phyloP scores from a whole-genome alignment of 1,140 invertebrate genomes.

The Chrysoperla carnea region DNA sequence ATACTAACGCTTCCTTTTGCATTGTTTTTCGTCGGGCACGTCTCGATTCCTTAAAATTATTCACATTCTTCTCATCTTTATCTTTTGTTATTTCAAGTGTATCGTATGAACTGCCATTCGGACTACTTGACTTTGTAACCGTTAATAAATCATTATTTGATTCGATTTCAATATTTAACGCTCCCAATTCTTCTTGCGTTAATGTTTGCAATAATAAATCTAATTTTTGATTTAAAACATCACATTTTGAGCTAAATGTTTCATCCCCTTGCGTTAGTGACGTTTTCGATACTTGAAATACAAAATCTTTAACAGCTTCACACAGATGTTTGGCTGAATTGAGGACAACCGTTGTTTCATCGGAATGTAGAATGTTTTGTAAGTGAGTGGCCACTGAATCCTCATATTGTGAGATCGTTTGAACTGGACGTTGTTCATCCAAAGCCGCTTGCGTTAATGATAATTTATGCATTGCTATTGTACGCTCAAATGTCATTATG shows the following conservation, averaged over 20 bases:
- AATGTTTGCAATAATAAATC: conserved; percentile 54
- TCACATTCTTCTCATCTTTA: conserved; percentile 19
- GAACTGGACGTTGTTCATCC: conserved; percentile 22
- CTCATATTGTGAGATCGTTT: conserved; percentile 46
- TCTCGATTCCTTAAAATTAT: conserved; percentile 19
- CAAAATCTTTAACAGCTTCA: conserved; percentile 66
- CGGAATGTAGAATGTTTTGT: conserved; percentile 72
- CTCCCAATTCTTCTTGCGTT: conserved; percentile 37
- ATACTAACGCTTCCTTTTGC: conserved; percentile 28
- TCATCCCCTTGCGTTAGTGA: conserved; percentile 37
- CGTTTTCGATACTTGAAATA: conserved; percentile 37
- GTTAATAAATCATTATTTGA: conserved; percentile 1
- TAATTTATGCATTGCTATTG: conserved; percentile 40
- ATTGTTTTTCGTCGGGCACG: conserved; percentile 21
- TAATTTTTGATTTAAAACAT: conserved; percentile 58
- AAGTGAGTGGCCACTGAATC: conserved; percentile 64
- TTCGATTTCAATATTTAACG: neutral
- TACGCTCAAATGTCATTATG: conserved; percentile 77
- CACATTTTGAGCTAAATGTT: conserved; percentile 47
- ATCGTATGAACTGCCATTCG: no score
- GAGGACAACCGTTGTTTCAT: conserved; percentile 57
- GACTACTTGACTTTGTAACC: no score
- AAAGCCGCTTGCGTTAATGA: conserved; percentile 29
- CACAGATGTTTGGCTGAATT: conserved; percentile 64
- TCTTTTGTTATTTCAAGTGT: conserved; percentile 3